phyloP scores from a whole-genome alignment of 2,888 invertebrate genomes.

The Eristalis arbustorum region DNA sequence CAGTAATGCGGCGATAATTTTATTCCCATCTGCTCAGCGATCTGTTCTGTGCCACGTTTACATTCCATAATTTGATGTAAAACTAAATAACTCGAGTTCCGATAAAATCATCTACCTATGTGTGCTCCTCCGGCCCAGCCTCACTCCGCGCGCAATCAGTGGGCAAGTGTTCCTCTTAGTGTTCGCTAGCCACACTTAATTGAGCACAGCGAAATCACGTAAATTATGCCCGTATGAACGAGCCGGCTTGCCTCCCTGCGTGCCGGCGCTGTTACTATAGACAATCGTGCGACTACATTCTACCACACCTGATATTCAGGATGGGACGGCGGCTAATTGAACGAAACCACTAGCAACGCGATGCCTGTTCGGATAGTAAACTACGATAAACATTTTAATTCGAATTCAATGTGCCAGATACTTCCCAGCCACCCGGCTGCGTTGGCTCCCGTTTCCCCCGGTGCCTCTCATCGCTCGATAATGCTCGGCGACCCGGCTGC shows the following conservation, averaged over 20 bases:
- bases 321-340: conserved; percentile 64
- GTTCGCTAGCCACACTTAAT: conserved; percentile 54
- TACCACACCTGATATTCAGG: conserved; percentile 64
- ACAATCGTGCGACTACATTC: conserved; percentile 48
- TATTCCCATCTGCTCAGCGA: conserved; percentile 54
- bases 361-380: conserved; percentile 66
- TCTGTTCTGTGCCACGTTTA: conserved; percentile 63
- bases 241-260: conserved; percentile 21
- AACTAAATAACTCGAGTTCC: conserved; percentile 61
- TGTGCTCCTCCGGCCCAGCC: neutral
- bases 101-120: conserved; percentile 68
- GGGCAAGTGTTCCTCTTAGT: neutral
- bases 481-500: conserved; percentile 1
- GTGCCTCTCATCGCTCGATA: neutral
- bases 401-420: conserved; percentile 70
- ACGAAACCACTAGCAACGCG: conserved; percentile 63
- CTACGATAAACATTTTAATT: conserved; percentile 71
- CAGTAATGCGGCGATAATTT: conserved; percentile 62
- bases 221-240: conserved; percentile 63
- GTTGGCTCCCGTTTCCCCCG: neutral
- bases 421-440: conserved; percentile 25
- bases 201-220: conserved; percentile 67
- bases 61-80: conserved; percentile 70
- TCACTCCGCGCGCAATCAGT: neutral
- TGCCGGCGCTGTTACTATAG: conserved; percentile 17